Percentiles rank a stretch among this genome's conserved stretches.
phyloP scores from a whole-genome alignment of 2,888 invertebrate genomes.

The Malthinus flaveolus region DNA sequence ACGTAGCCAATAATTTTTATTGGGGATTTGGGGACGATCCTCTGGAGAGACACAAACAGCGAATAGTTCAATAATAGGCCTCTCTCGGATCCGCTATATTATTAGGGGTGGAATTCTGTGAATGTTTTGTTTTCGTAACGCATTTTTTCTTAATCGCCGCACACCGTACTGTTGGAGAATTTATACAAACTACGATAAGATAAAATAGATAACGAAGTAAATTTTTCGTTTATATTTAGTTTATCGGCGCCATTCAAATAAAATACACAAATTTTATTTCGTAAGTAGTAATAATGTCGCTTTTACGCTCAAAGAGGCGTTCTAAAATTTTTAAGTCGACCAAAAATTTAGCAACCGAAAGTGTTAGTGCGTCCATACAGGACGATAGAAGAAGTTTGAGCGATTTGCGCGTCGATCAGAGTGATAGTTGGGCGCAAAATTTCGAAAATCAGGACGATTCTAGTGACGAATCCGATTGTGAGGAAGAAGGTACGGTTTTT shows the following conservation, averaged over 20 bases:
- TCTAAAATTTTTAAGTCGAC: constrained; percentile 15
- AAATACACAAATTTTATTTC: neutral
- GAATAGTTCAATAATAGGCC: no score
- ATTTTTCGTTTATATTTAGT: neutral
- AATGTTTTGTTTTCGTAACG: no score
- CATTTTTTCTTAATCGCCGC: no score
- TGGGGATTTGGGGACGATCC: no score
- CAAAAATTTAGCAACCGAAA: neutral
- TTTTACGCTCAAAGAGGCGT: constrained; percentile 15
- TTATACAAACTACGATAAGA: constrained; percentile 20
- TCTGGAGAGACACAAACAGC: no score
- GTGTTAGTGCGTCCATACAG: neutral
- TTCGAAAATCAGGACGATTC: neutral
- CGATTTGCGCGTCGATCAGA: neutral
- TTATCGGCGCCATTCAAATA: neutral
- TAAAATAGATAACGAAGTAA: constrained; percentile 14
- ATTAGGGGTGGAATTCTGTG: no score
- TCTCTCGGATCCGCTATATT: no score
- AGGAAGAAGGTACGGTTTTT: no score
- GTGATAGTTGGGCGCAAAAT: no score
- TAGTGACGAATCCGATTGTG: neutral
- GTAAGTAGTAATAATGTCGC: constrained; percentile 11
- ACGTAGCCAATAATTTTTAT: no score
- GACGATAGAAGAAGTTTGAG: neutral
- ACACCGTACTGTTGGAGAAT: no score